Evolutionary conservation across 1,140 invertebrate species (phyloP), one percentile per base, ranked within the genome.

Genomic region (Dryas iulia): DNA sequence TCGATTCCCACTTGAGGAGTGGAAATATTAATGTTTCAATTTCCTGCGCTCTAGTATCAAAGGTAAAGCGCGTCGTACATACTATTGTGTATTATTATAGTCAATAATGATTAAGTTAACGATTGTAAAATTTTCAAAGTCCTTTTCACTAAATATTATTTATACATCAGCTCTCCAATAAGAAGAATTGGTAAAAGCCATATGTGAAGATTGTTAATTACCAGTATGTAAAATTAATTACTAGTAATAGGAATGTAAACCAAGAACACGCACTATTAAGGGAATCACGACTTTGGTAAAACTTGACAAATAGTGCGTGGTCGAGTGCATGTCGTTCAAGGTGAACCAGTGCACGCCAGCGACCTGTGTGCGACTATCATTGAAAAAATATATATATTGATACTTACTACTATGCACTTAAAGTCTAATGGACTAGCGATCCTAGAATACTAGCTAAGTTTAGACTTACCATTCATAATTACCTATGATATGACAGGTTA

Each of bases 261-360:
- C 10, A 56, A 47, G 39, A 1, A 47, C 18, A 47, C 2, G 2
- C 8, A 21, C 39, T 18, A 47, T 47, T 47, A 56, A 56, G 53
- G 24, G 53, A 56, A 56, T 5, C 24, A 54, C 18, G 18, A 56
- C 24, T 26, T 56, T 25, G 11, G 53, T 56, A 25, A 24, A 56
- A 56, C 53, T 56, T 56, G 53, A 47, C 39, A 21, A 56, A 56
- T 26, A 65, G 54, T 60, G 72, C 62, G 69, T 66, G 65, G 68
- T 65, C 21, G 61, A 68, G 69, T 66, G 71, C 71, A 73, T 68
- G 35, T 52, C 66, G 73, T 59, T 71, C 76, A 78, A 78, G 76
- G 76, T 66, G 53, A 75, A 31, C 76, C 7, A 24, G 66, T 67
- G 62, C 59, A 67, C 28, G 35, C 69, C 56, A 18, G 21, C 68